Evolutionary conservation across 2,113 vertebrate species (phyloP), one percentile per base, ranked within the genome.

Genomic region (Haemorhous mexicanus): DNA sequence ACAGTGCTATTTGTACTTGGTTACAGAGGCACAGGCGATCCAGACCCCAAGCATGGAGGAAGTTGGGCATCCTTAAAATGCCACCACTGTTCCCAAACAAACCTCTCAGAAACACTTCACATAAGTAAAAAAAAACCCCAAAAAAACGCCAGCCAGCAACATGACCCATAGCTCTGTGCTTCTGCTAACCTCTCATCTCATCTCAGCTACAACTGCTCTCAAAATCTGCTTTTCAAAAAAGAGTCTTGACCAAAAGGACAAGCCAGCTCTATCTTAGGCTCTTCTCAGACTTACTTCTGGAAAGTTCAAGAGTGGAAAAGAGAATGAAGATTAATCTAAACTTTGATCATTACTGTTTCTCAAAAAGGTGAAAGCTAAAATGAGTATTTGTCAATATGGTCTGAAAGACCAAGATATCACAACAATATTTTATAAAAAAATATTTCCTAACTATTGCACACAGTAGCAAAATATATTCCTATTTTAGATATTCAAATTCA

Each of bases 111-210:
- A 91, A 68, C 6, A 81, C 30, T 26, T 61, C 56, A 50, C 3
- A 0, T 30, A 61, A 24, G 11, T 19, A 2, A 69, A 80, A 64
- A 44, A 53, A 52, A 30, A 27, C 28, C 7, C 4, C 2, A 15
- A n/a, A 33, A 59, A 67, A 4, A 0, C 11, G 21, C 3, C 19
- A 76, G 11, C 7, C 33, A 69, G 37, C 20, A 75, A 27, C 32
- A 41, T 13, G 87, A 64, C 9, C 32, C 58, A 53, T 1, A 88
- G 46, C 23, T 74, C 67, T 35, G 32, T 27, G 61, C 19, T 61
- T 81, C 68, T 68, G 56, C 33, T 84, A 77, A 82, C 37, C 55
- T 76, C 82, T 53, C 52, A 95, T 69, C 78, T 53, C 56, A 95
- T 39, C 61, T 59, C 47, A 67, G 59, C 39, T 62, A 69, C 5